Percentiles rank a stretch among this genome's conserved stretches.
These are phyloP conservation scores for Cataglyphis albicans DNA, from an alignment of 2,888 invertebrate species.

Conservation along the genomic window DNA sequence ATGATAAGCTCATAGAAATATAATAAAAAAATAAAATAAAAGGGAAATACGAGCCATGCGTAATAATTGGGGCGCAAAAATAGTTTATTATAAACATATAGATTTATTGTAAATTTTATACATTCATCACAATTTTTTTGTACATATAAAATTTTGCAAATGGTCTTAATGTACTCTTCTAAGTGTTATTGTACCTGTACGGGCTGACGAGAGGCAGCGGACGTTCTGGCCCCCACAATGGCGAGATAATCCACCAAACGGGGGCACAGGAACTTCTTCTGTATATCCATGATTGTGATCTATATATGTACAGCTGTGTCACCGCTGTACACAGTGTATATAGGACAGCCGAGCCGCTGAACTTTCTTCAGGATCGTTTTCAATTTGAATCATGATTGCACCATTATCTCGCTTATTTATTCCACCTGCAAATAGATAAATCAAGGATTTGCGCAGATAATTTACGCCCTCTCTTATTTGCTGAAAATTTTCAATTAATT, in stretches of 20 bases:
- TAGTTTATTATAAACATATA: background rate
- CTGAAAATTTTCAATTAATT: slow-evolving; percentile 5
- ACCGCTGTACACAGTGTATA: slow-evolving; percentile 77
- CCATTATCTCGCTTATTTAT: slow-evolving; percentile 72
- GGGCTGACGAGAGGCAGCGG: slow-evolving; percentile 90
- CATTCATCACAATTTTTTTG: background rate
- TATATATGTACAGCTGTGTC: slow-evolving; percentile 76
- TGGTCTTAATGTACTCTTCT: background rate
- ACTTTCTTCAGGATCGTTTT: slow-evolving; percentile 70
- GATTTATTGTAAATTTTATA: background rate
- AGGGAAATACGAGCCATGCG: too few relatives aligned
- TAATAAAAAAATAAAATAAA: too few relatives aligned
- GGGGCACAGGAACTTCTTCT: slow-evolving; percentile 94
- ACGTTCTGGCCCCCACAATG: slow-evolving; percentile 96
- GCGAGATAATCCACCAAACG: slow-evolving; percentile 98
- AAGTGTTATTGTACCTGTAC: slow-evolving; percentile 89
- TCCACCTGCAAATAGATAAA: slow-evolving; percentile 43
- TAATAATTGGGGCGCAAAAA: too few relatives aligned
- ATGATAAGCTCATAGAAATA: too few relatives aligned
- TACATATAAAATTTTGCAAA: background rate
- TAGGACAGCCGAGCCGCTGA: slow-evolving; percentile 73
- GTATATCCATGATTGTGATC: slow-evolving; percentile 87
- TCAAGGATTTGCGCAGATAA: background rate
- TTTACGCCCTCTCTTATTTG: slow-evolving; percentile 12
- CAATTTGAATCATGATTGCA: slow-evolving; percentile 77